Percentiles rank a stretch among this genome's conserved stretches.
These are phyloP conservation scores for Campoplex capitator DNA, from an alignment of 2,888 invertebrate species.

Conservation along the genomic window DNA sequence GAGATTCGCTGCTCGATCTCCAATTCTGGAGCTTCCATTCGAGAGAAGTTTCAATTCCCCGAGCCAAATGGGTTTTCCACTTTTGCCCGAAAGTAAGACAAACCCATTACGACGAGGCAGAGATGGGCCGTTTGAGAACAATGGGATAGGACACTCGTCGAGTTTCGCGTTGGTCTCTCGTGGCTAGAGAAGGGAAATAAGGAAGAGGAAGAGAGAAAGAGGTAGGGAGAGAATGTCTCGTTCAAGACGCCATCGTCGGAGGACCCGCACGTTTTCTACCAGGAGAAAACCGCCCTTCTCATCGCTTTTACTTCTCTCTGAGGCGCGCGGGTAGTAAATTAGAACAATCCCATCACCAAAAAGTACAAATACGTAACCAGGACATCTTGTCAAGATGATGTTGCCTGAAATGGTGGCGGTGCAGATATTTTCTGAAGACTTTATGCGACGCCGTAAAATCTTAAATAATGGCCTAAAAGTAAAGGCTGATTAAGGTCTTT, in stretches of 20 bases:
- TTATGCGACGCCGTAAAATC: conserved; percentile 23
- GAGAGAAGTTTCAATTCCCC: conserved; percentile 72
- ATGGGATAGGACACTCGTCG: conserved; percentile 71
- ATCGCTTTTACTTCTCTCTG: conserved; percentile 46
- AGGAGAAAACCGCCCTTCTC: conserved; percentile 51
- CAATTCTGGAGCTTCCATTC: conserved; percentile 65
- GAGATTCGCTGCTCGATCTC: conserved; percentile 61
- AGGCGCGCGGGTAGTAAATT: conserved; percentile 58
- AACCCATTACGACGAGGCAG: conserved; percentile 72
- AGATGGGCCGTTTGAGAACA: conserved; percentile 73
- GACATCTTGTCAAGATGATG: conserved; percentile 20
- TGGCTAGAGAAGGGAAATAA: conserved; percentile 19
- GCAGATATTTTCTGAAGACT: conserved; percentile 49
- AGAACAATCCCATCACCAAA: conserved; percentile 53
- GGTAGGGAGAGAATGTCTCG: conserved; percentile 24
- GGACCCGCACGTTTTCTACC: conserved; percentile 58
- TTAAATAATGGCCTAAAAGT: background rate
- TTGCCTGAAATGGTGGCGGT: conserved; percentile 30
- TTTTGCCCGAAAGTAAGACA: conserved; percentile 73
- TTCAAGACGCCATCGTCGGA: conserved; percentile 46
- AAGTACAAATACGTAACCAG: conserved; percentile 31
- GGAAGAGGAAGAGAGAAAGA: conserved; percentile 22
- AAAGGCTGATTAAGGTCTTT: background rate
- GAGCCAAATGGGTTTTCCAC: conserved; percentile 74
- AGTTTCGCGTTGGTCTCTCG: conserved; percentile 67